Evolutionary conservation across 2,888 invertebrate species (phyloP).

Genomic region (Parnassius glacialis): DNA sequence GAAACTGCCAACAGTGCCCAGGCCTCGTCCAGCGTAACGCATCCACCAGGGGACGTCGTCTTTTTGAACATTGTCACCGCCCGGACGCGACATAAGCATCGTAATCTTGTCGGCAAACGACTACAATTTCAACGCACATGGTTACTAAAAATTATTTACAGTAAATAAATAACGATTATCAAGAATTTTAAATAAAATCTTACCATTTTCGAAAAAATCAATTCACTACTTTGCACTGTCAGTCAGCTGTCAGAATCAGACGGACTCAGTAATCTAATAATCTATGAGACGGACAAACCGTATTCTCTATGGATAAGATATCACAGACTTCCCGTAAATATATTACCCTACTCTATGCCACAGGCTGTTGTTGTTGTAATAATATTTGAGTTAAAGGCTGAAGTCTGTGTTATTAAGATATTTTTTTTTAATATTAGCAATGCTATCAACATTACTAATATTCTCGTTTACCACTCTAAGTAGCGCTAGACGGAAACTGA

Average conservation of each 20-base stretch:
- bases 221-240: constrained; percentile 54
- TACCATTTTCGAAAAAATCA: constrained; percentile 78
- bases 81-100: constrained; percentile 89
- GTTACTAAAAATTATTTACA: constrained; percentile 28
- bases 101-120: constrained; percentile 90
- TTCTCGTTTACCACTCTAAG: too few species aligned
- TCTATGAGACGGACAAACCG: too few species aligned
- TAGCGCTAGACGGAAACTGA: too few species aligned
- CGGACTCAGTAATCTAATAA: too few species aligned
- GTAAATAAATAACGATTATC: constrained; percentile 37
- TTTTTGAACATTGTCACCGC: constrained; percentile 87
- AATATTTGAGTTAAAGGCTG: too few species aligned
- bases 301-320: too few species aligned
- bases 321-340: too few species aligned
- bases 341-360: too few species aligned
- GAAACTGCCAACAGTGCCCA: constrained; percentile 92
- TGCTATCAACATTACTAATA: too few species aligned
- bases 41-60: constrained; percentile 95
- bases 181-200: constrained; percentile 38
- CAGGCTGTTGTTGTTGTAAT: too few species aligned
- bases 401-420: too few species aligned
- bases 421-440: too few species aligned
- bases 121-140: constrained; percentile 68
- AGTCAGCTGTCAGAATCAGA: constrained; percentile 49
- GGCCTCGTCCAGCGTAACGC: constrained; percentile 90